A percentile compares a stretch with the other conserved stretches of the same genome.
Evolutionary conservation across 2,797 vertebrate species (phyloP).

Genomic region (Bovichtus variegatus): DNA sequence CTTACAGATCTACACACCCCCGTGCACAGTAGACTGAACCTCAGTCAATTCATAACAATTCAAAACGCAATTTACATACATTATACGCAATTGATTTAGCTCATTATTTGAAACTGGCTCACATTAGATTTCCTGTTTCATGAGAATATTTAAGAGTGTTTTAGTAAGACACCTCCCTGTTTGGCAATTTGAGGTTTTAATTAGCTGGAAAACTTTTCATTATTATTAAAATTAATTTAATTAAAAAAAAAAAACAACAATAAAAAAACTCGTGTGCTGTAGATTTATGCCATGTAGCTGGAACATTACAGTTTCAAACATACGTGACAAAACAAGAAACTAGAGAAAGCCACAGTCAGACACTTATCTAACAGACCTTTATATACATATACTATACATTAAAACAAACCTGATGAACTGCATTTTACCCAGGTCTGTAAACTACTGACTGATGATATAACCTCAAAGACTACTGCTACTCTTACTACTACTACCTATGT

Average conservation of each 20-base stretch:
- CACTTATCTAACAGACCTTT: not conserved
- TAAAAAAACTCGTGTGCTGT: too few relatives aligned
- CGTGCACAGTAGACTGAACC: not conserved
- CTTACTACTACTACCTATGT: accelerated
- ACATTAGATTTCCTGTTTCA: not conserved
- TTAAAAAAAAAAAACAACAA: too few relatives aligned
- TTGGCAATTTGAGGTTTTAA: not conserved
- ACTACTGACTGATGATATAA: not conserved
- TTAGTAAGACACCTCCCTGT: not conserved
- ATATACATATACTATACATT: not conserved
- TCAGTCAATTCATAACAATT: not conserved
- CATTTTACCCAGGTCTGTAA: not conserved
- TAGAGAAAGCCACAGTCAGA: not conserved
- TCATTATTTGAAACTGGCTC: not conserved
- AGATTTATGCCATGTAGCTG: too few relatives aligned
- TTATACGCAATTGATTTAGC: too few relatives aligned
- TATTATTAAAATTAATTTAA: too few relatives aligned
- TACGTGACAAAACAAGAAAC: not conserved
- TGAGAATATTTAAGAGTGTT: not conserved
- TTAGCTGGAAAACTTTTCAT: too few relatives aligned
- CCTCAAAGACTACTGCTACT: not conserved
- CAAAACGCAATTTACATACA: not conserved
- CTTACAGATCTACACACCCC: conserved; percentile 32
- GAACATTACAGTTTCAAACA: too few relatives aligned
- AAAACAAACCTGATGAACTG: not conserved